Evolutionary conservation across 2,113 vertebrate genomes (phyloP).

Genomic region (Neogobius melanostomus): DNA sequence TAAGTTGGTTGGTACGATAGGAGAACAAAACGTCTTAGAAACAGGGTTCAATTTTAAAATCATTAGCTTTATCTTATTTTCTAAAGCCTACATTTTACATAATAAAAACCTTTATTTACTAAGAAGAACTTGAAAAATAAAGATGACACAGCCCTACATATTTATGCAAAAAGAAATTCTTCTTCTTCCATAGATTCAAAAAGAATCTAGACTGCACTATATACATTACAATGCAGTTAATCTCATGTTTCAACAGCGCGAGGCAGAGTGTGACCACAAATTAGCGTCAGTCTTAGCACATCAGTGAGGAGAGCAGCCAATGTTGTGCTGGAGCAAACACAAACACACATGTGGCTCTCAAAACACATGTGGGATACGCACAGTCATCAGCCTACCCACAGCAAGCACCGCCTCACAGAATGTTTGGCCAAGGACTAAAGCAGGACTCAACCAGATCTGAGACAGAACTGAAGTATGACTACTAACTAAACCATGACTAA

Average conservation of each 20-base stretch:
- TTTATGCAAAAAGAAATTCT: no score
- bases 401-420: background rate
- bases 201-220: background rate
- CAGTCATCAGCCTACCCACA: conserved; percentile 30
- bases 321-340: conserved; percentile 62
- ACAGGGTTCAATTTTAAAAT: no score
- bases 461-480: background rate
- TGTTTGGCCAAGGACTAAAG: background rate
- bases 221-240: background rate
- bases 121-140: no score
- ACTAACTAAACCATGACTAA: no score
- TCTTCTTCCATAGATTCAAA: background rate
- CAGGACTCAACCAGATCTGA: background rate
- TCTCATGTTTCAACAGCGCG: conserved; percentile 1
- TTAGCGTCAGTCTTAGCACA: conserved; percentile 35
- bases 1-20: no score
- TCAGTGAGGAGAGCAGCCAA: conserved; percentile 27
- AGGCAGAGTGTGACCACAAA: conserved; percentile 27
- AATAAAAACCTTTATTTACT: no score
- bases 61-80: no score
- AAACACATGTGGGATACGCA: conserved; percentile 50
- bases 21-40: no score
- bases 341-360: conserved; percentile 43
- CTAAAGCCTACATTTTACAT: no score
- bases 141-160: no score